These are phyloP conservation scores for Saxidomus purpurata DNA, from an alignment of 1,140 invertebrate genomes.

Conservation along the genomic window DNA sequence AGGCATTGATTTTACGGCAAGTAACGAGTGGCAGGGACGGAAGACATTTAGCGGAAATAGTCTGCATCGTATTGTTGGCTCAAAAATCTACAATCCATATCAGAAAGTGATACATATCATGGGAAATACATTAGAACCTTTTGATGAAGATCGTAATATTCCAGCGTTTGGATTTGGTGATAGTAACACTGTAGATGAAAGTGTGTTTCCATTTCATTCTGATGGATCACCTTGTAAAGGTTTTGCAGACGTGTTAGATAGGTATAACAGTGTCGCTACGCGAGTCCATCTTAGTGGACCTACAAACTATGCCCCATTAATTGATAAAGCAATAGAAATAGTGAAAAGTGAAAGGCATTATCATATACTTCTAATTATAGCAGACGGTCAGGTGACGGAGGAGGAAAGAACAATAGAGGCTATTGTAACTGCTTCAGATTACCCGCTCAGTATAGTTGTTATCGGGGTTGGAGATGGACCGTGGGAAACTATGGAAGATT, in stretches of 20 bases:
- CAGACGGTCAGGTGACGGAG: constrained; percentile 88
- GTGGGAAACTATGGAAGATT: constrained; percentile 88
- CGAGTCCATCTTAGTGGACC: constrained; percentile 86
- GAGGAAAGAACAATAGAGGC: constrained; percentile 86
- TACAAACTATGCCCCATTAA: constrained; percentile 88
- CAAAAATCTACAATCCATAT: constrained; percentile 83
- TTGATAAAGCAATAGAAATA: constrained; percentile 87
- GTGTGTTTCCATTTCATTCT: constrained; percentile 86
- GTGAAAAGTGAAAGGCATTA: constrained; percentile 86
- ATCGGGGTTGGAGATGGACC: constrained; percentile 89
- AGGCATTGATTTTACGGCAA: constrained; percentile 88
- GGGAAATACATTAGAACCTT: constrained; percentile 87
- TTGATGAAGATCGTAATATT: constrained; percentile 86
- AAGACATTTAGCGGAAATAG: constrained; percentile 86
- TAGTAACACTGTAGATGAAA: constrained; percentile 84
- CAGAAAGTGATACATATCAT: constrained; percentile 88
- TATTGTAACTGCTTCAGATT: constrained; percentile 88
- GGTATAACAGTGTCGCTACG: constrained; percentile 81
- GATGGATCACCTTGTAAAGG: constrained; percentile 83
- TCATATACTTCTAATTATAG: constrained; percentile 88
- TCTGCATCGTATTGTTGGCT: constrained; percentile 84
- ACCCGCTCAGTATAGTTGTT: constrained; percentile 88
- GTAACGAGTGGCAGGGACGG: constrained; percentile 88
- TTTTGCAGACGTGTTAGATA: constrained; percentile 86
- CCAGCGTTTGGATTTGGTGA: constrained; percentile 88